These are phyloP conservation scores for Girardia tigrina DNA, from an alignment of 2,888 invertebrate genomes.

Conservation along the genomic window DNA sequence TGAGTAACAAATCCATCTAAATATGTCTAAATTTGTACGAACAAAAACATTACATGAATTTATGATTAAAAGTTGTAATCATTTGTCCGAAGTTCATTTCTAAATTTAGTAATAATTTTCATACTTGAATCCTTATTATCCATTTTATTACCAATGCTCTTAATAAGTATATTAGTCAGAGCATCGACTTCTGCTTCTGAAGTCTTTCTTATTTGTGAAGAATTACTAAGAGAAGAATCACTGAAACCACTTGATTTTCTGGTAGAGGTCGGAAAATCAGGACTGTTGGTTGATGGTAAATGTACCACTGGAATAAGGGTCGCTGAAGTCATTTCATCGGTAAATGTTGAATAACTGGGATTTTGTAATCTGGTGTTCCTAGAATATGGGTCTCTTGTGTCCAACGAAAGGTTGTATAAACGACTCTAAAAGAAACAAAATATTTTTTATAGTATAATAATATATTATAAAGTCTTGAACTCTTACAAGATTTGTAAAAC, in stretches of 20 bases:
- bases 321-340: slow-evolving; percentile 1
- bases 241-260: neutral
- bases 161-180: slow-evolving; percentile 23
- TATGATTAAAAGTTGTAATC: no score
- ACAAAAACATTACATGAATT: no score
- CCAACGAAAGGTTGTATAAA: neutral
- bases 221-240: neutral
- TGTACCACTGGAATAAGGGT: slow-evolving; percentile 27
- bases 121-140: neutral
- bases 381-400: neutral
- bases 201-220: neutral
- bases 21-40: no score
- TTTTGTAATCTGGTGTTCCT: neutral
- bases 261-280: neutral
- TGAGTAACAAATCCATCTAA: no score
- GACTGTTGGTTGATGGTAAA: slow-evolving; percentile 7
- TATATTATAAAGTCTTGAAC: no score
- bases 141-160: slow-evolving; percentile 20
- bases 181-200: slow-evolving; percentile 30
- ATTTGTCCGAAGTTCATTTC: no score
- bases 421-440: neutral
- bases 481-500: no score
- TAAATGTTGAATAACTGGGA: neutral
- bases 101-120: no score
- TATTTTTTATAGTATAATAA: no score